Conservation (phyloP, 2,113 vertebrate genomes). For the Cervus canadensis region DNA sequence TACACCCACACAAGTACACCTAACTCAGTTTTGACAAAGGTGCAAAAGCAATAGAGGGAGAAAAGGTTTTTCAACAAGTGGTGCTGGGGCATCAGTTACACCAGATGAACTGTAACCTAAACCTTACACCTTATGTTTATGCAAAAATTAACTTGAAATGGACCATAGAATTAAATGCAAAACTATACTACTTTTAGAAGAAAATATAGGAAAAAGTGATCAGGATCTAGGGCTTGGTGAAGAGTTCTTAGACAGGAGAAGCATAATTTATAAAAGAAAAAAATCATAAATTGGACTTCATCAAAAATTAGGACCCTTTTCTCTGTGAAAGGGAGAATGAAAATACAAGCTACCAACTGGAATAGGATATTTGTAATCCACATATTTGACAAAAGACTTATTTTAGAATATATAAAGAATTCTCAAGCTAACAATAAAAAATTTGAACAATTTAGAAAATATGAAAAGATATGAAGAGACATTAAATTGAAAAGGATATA, state of each 20-base stretch:
- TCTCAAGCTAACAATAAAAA: background rate
- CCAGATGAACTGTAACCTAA: background rate
- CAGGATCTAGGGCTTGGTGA: background rate
- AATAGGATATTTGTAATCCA: background rate
- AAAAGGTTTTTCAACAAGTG: background rate
- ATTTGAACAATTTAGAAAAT: background rate
- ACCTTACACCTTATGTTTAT: background rate
- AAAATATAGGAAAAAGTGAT: background rate
- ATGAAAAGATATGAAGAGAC: background rate
- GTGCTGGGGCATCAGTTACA: background rate
- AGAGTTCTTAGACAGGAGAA: background rate
- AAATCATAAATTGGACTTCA: background rate
- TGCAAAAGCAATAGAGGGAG: background rate
- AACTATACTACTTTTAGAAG: background rate
- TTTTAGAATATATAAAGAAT: background rate
- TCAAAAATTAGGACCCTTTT: background rate
- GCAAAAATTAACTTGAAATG: background rate
- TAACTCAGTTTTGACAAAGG: background rate
- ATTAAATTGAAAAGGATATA: background rate
- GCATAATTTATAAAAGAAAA: background rate
- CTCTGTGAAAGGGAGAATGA: background rate
- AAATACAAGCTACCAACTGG: background rate
- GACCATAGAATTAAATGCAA: background rate
- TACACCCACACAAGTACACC: background rate
- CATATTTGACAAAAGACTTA: background rate